Evolutionary conservation across 1,140 invertebrate species (phyloP), one percentile per base, ranked within the genome.

Genomic region (Mamestra configurata): DNA sequence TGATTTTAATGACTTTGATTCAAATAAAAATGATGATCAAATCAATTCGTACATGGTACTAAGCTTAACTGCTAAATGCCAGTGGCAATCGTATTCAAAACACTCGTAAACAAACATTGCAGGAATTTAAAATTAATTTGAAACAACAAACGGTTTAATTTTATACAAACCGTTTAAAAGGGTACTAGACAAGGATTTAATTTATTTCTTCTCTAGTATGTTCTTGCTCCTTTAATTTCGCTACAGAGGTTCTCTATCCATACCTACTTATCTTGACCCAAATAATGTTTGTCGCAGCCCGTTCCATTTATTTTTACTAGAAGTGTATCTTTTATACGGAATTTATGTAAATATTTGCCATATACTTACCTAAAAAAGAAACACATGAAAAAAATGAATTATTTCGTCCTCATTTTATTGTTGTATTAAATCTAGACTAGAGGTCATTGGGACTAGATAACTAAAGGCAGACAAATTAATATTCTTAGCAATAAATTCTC

Each of bases 281-380:
- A 55, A 72, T 53, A 72, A 13, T 53, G 49, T 55, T 35, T 35
- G n/a, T 72, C 70, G 22, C 70, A 35, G 46, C n/a, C 37, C 18
- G 27, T 53, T 51, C 70, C 22, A 72, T 72, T 72, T 72, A 53
- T 22, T 55, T 53, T 72, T 55, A 27, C 43, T 37, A 31, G 10
- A 10, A 11, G 18, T 66, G n/a, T 66, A 31, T 55, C 27, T 72
- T 37, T 55, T 51, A 55, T 53, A 35, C 2, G 70, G 18, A 35
- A 20, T 35, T 35, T 35, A 55, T 72, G 70, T 55, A 35, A 72
- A 72, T 72, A 72, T 72, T 51, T 22, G 46, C 27, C 13, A 35
- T 53, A 55, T 71, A 61, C 15, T 0, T 49, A 24, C 7, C 59
- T 20, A 24, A 49, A 70, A 27, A 46, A 46, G 20, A 49, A 37